Evolutionary conservation across 2,113 vertebrate species (phyloP).

Genomic region (Elgaria multicarinata): DNA sequence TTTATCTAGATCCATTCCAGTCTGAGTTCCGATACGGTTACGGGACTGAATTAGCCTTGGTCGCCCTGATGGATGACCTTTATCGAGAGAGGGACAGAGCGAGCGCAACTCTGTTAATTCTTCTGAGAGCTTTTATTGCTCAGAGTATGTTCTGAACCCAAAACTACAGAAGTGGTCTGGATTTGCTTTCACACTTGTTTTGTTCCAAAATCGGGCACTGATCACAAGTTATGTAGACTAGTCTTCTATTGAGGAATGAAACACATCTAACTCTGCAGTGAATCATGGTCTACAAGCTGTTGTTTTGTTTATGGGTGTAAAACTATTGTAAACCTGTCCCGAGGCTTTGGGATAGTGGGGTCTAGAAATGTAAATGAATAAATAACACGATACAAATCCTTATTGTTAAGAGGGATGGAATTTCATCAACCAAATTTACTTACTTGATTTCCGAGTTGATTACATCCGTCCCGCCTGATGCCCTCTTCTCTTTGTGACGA

Average conservation of each 20-base stretch:
- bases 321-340: neutral
- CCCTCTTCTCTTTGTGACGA: slow-evolving; percentile 55
- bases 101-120: too few relatives aligned
- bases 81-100: too few relatives aligned
- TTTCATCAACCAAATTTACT: slow-evolving; percentile 65
- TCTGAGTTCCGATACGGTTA: too few relatives aligned
- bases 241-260: neutral
- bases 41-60: too few relatives aligned
- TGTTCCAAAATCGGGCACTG: too few relatives aligned
- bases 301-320: neutral
- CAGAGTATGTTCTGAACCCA: too few relatives aligned
- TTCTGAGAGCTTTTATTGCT: too few relatives aligned
- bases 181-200: too few relatives aligned
- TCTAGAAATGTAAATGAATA: slow-evolving; percentile 16
- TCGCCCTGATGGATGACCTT: too few relatives aligned
- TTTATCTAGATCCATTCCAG: too few relatives aligned
- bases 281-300: neutral
- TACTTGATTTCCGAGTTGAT: slow-evolving; percentile 60
- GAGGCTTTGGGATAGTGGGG: neutral
- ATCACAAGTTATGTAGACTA: too few relatives aligned
- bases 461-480: slow-evolving; percentile 59
- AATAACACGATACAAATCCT: slow-evolving; percentile 44
- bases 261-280: neutral
- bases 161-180: too few relatives aligned
- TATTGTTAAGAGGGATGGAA: slow-evolving; percentile 59